phyloP scores from a whole-genome alignment of 1,140 invertebrate species.

The Bombyx mori region ASM3026992v2 NC_085118.1:13835001-13835500 shows the following conservation, averaged over 20 bases:
- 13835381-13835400: conserved; percentile 95
- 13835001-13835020: no score
- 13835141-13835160: no score
- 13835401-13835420: conserved; percentile 95
- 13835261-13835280: not conserved
- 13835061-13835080: no score
- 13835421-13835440: conserved; percentile 95
- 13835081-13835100: no score
- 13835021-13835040: no score
- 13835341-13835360: conserved; percentile 99
- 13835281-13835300: no score
- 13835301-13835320: conserved; percentile 99
- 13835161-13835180: not conserved
- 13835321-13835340: conserved; percentile 96
- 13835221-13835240: not conserved
- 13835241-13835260: conserved; percentile 1
- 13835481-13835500: no score
- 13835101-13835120: no score
- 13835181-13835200: not conserved
- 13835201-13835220: not conserved
- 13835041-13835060: no score
- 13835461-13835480: no score
- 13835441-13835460: conserved; percentile 38
- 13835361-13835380: conserved; percentile 99
- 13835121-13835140: no score